Conservation (phyloP, 2,888 invertebrate species). For the Teleogryllus oceanicus region DNA sequence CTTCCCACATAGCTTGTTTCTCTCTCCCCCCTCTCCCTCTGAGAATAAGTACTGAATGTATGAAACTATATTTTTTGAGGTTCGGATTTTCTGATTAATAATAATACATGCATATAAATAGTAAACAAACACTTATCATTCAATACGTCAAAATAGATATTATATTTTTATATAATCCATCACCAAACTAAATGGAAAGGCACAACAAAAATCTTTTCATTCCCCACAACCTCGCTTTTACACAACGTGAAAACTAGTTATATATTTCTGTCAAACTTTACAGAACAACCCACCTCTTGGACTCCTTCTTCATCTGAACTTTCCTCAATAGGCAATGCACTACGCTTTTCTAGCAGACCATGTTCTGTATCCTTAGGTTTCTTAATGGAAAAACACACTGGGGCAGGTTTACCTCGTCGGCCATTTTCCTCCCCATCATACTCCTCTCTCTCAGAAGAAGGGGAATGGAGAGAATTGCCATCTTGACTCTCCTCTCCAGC, state of each 20-base stretch:
- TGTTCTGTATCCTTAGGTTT: conserved; percentile 72
- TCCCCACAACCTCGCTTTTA: no score
- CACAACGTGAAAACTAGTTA: not conserved
- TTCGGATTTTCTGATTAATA: no score
- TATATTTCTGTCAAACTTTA: not conserved
- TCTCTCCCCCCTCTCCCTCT: conserved; percentile 21
- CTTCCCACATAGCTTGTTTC: not conserved
- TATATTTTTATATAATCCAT: no score
- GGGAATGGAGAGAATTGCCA: not conserved
- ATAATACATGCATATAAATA: no score
- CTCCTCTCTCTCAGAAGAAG: not conserved
- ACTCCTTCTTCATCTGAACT: conserved; percentile 62
- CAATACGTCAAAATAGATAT: no score
- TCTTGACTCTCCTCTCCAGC: conserved; percentile 28
- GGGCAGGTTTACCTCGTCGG: conserved; percentile 50
- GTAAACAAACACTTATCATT: no score
- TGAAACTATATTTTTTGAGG: no score
- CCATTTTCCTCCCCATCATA: not conserved
- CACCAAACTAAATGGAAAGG: no score
- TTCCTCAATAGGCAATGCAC: conserved; percentile 71
- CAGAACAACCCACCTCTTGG: conserved; percentile 25
- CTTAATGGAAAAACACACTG: conserved; percentile 81
- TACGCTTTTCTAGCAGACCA: conserved; percentile 59
- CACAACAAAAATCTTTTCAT: no score
- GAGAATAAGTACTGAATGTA: no score